Evolutionary conservation across 2,113 vertebrate genomes (phyloP), one percentile per base, ranked within the genome.

Genomic region (Corythornis vintsioides): DNA sequence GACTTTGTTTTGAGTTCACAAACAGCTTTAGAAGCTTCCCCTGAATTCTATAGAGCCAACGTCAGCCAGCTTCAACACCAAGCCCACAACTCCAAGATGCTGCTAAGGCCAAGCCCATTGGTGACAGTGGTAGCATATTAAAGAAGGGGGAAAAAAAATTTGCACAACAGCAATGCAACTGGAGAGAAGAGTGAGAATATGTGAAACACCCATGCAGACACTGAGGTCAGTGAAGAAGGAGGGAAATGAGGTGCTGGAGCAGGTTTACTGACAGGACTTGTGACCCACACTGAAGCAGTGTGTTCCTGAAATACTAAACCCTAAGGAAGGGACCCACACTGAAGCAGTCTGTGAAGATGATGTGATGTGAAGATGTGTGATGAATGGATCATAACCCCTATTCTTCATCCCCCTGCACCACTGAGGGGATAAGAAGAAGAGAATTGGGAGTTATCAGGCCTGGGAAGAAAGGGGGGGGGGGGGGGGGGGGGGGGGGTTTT

Each of bases 1-100:
- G 59, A 73, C 53, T 35, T 56, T 25, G 66, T 24, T 95, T 82
- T 38, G 70, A 33, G 80, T 88, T 88, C 71, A 63, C 66, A 94
- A 84, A 76, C 45, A 76, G 29, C 18, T 85, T 92, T 13, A 40
- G 71, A 63, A 82, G 53, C 6, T 63, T 73, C n/a, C 59, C 53
- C 17, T 9, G 8, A 52, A 53, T 59, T 50, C 15, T 10, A 3
- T 1, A 71, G 19, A 56, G 35, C 8, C 75, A 45, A 26, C 24
- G 19, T 6, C 78, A 79, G 38, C 14, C 0, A 0, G 28, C 60
- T 52, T 26, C 50, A 52, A 52, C 50, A 52, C 25, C 50, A 52
- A 52, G 50, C 50, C 50, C 50, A 50, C 22, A 7, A 50, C 48
- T 50, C 48, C 48, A 52, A 25, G 50, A 52, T 18, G 24, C 26